Evolutionary conservation across 1,140 invertebrate species (phyloP).

Genomic region (Adelges cooleyi): DNA sequence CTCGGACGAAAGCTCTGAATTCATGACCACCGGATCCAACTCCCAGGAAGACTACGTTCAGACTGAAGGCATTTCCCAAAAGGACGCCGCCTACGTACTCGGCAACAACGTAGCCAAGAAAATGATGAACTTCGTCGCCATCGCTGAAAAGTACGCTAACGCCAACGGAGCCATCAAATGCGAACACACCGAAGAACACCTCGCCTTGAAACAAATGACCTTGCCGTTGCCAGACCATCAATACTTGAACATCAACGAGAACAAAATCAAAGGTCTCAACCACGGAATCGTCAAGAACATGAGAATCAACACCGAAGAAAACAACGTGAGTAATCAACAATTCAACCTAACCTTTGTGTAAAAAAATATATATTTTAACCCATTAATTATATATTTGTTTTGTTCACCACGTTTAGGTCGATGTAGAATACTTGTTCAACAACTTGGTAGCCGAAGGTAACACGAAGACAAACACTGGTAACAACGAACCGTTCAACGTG

Average conservation of each 20-base stretch:
- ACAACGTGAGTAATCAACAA: background rate
- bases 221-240: background rate
- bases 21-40: background rate
- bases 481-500: background rate
- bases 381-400: background rate
- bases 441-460: background rate
- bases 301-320: background rate
- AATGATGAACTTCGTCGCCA: background rate
- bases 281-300: background rate
- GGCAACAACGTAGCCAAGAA: background rate
- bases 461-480: background rate
- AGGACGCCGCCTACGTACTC: background rate
- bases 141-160: background rate
- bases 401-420: too few species aligned
- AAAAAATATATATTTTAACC: background rate
- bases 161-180: background rate
- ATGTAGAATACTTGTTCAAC: conserved; percentile 1
- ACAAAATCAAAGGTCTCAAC: background rate
- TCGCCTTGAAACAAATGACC: background rate
- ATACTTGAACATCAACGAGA: background rate
- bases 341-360: too few species aligned
- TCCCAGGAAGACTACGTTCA: conserved; percentile 1
- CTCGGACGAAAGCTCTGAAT: background rate
- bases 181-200: background rate
- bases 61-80: background rate